Evolutionary conservation across 2,888 invertebrate species (phyloP), one percentile per base, ranked within the genome.

Genomic region (Drosophila bunnanda): DNA sequence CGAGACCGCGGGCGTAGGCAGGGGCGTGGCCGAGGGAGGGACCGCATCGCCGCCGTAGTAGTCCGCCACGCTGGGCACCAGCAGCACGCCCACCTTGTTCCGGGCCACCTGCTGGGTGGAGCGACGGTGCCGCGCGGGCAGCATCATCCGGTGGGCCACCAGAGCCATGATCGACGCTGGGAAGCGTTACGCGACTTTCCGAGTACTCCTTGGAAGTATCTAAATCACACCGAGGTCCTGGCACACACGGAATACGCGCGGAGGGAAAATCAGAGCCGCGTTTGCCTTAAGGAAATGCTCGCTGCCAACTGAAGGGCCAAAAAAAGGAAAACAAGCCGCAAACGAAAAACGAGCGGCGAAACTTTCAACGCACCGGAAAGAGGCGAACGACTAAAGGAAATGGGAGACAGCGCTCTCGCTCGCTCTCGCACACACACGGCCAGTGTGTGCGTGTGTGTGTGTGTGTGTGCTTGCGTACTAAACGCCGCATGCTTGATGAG

Each of bases 71-170:
- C 82, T 78, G 56, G 91, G 90, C 64, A 89, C 89, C 25, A 82
- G 28, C 43, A 90, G 65, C 17, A 91, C 89, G 39, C 89, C 90
- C 8, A 90, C 89, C 74, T 90, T 90, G 41, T 90, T 90, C 38
- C 79, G 71, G 9, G 79, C 88, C 69, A 87, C 69, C 57, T 81
- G 79, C 74, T 86, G 80, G 34, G 64, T 59, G 60, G 48, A 77
- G 55, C 78, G 81, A 8, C 82, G 82, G 38, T 72, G 69, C 46
- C 85, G 85, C 50, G 74, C 25, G 25, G 89, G 83, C 79, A 90
- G 73, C 83, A 91, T 90, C 91, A 91, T 90, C 10, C 91, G 89
- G 75, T 91, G 91, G 46, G 91, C 89, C 64, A 91, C 82, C 52
- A 91, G 70, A 69, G 91, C 87, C 91, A 91, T 91, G 56, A 59